Evolutionary conservation across 1,140 invertebrate genomes (phyloP).

Genomic region (Notospermus geniculatus): DNA sequence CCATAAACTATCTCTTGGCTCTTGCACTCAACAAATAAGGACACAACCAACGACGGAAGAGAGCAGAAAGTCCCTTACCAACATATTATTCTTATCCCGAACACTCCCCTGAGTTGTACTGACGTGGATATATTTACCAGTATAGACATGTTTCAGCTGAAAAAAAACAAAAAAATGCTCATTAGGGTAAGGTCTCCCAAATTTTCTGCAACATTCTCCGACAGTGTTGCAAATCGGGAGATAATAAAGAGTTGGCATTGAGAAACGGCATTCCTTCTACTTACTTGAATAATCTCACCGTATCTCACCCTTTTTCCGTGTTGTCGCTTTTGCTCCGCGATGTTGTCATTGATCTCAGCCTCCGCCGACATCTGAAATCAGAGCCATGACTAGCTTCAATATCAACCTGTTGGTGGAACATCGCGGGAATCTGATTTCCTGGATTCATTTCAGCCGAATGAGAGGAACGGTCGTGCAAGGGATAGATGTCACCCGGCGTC

Average conservation of each 20-base stretch:
- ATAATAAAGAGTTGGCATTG: too few species aligned
- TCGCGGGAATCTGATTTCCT: not conserved
- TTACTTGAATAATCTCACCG: constrained; percentile 53
- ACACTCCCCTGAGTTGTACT: constrained; percentile 55
- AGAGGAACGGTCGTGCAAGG: too few species aligned
- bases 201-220: too few species aligned
- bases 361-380: constrained; percentile 46
- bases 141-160: constrained; percentile 53
- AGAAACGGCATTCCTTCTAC: not conserved
- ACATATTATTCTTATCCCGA: constrained; percentile 56
- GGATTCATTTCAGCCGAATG: constrained; percentile 4
- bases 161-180: constrained; percentile 11
- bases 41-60: too few species aligned
- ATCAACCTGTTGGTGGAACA: not conserved
- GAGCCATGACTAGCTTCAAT: too few species aligned
- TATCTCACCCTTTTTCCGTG: constrained; percentile 53
- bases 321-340: constrained; percentile 50
- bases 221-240: too few species aligned
- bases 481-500: too few species aligned
- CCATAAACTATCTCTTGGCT: too few species aligned
- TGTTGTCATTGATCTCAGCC: constrained; percentile 54
- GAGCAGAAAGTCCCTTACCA: too few species aligned
- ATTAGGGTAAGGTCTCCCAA: too few species aligned
- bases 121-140: constrained; percentile 54
- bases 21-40: too few species aligned